Conservation (phyloP, 2,888 invertebrate species). For the Limnephilus marmoratus region DNA sequence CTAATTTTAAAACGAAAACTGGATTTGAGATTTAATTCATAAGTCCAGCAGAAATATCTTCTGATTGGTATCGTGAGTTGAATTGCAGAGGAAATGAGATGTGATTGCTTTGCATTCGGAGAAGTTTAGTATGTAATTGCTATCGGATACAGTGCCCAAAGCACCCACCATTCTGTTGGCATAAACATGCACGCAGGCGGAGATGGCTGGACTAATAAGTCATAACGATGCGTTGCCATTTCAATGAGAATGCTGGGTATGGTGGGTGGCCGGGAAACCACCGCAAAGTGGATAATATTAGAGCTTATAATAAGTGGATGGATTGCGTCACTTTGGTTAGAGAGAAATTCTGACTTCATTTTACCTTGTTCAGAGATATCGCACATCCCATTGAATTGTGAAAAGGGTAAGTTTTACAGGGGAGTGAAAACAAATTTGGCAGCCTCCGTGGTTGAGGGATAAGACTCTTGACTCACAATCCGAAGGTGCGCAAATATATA, state of each 20-base stretch:
- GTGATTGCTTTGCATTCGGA: not conserved
- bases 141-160: not conserved
- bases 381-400: too few species aligned
- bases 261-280: not conserved
- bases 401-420: too few species aligned
- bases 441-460: too few species aligned
- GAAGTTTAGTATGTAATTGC: not conserved
- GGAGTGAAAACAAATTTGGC: too few species aligned
- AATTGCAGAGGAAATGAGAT: not conserved
- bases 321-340: not conserved
- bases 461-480: too few species aligned
- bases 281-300: not conserved
- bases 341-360: too few species aligned
- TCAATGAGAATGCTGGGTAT: not conserved
- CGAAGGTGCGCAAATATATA: too few species aligned
- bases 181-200: not conserved
- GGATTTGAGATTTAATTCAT: not conserved
- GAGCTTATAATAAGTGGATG: not conserved
- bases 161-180: not conserved
- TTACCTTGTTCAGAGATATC: too few species aligned
- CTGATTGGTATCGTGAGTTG: too few species aligned
- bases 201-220: not conserved
- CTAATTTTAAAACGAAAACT: not conserved
- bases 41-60: too few species aligned
- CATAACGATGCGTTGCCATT: not conserved